Percentiles rank a stretch among this genome's conserved stretches.
Evolutionary conservation across 2,797 vertebrate species (phyloP).

Genomic region (Etheostoma nigrum): DNA sequence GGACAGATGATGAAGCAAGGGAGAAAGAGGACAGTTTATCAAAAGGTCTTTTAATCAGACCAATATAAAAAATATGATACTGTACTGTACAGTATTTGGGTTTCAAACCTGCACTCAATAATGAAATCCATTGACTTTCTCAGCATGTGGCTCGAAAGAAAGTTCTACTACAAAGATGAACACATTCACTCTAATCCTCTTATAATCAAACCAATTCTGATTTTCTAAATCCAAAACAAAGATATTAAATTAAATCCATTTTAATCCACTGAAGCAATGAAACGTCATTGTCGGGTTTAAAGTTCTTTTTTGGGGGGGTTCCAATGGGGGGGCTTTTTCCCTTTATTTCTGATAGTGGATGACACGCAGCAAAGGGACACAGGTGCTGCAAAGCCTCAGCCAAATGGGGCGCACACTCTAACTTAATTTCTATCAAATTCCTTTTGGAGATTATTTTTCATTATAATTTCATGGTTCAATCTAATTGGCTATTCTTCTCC

Average conservation of each 20-base stretch:
- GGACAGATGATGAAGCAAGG: constrained; percentile 32
- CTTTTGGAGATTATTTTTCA: constrained; percentile 45
- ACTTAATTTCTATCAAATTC: constrained; percentile 44
- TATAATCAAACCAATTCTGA: constrained; percentile 63
- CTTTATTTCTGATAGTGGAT: too few relatives aligned
- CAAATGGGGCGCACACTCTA: too few relatives aligned
- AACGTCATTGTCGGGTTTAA: constrained; percentile 25
- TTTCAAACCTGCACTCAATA: constrained; percentile 16
- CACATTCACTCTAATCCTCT: constrained; percentile 66
- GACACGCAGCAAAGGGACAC: too few relatives aligned
- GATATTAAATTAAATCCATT: constrained; percentile 68
- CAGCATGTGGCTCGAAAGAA: constrained; percentile 32
- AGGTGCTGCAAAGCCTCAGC: too few relatives aligned
- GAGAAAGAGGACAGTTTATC: neutral
- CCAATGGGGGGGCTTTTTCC: too few relatives aligned
- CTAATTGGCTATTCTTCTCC: constrained; percentile 23
- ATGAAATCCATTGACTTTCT: constrained; percentile 28
- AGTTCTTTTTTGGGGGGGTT: neutral
- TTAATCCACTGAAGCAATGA: constrained; percentile 56
- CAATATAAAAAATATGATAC: neutral
- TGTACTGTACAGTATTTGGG: neutral
- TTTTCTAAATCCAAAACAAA: constrained; percentile 69
- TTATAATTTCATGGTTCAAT: constrained; percentile 42
- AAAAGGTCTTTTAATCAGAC: constrained; percentile 20
- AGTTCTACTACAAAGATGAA: constrained; percentile 48